A percentile compares a stretch with the other conserved stretches of the same genome.
These are phyloP conservation scores for Resseliella maxima DNA, from an alignment of 2,888 invertebrate genomes.

Conservation along the genomic window DNA sequence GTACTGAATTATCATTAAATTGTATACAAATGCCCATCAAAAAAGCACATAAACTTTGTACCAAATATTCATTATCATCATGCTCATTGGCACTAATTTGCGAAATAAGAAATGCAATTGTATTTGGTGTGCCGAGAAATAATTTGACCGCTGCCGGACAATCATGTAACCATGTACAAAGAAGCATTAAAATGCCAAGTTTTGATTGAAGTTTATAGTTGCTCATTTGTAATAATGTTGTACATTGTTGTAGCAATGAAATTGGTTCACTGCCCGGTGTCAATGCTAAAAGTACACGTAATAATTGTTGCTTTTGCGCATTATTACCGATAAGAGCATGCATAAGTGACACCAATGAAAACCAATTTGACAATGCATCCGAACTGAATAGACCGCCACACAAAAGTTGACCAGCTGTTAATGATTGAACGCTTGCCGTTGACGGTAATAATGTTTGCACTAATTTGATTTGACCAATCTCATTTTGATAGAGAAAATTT, in stretches of 20 bases:
- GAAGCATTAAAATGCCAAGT: slow-evolving; percentile 90
- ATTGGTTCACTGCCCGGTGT: slow-evolving; percentile 86
- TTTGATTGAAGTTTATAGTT: slow-evolving; percentile 75
- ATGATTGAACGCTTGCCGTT: slow-evolving; percentile 77
- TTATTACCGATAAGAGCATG: slow-evolving; percentile 90
- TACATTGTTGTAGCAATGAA: slow-evolving; percentile 89
- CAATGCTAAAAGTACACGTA: slow-evolving; percentile 90
- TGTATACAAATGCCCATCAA: slow-evolving; percentile 91
- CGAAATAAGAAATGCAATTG: slow-evolving; percentile 86
- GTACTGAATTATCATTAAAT: slow-evolving; percentile 86
- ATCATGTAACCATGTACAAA: slow-evolving; percentile 88
- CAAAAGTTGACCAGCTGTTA: slow-evolving; percentile 87
- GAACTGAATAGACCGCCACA: slow-evolving; percentile 92
- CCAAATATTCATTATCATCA: slow-evolving; percentile 89
- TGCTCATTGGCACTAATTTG: slow-evolving; percentile 85
- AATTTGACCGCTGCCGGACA: slow-evolving; percentile 86
- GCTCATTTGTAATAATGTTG: slow-evolving; percentile 84
- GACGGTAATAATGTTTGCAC: slow-evolving; percentile 94
- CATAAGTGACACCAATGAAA: slow-evolving; percentile 89
- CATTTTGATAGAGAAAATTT: slow-evolving; percentile 94
- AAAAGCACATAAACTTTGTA: slow-evolving; percentile 91
- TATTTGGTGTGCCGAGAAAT: slow-evolving; percentile 82
- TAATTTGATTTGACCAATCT: slow-evolving; percentile 85
- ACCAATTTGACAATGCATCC: slow-evolving; percentile 94
- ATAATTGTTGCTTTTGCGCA: slow-evolving; percentile 86